These are phyloP conservation scores for Drosophila ezoana DNA, from an alignment of 2,888 invertebrate genomes.

Conservation along the genomic window DNA sequence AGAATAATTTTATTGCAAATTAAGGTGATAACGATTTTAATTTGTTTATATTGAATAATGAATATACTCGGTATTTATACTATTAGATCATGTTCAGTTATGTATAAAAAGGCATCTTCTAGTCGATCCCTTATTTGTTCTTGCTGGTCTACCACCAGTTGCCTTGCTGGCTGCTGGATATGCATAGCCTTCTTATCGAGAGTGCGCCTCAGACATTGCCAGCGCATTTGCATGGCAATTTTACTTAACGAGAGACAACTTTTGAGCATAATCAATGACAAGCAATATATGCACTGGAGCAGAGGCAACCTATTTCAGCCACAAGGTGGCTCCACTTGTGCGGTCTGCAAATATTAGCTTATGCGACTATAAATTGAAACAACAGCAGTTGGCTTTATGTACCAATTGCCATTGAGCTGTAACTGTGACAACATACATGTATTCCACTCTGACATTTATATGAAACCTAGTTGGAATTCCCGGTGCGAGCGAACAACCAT, in stretches of 20 bases:
- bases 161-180: conserved; percentile 27
- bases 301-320: conserved; percentile 16
- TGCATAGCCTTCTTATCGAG: conserved; percentile 38
- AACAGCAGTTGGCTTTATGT: conserved; percentile 42
- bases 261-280: conserved; percentile 63
- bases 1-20: no score
- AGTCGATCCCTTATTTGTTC: conserved; percentile 18
- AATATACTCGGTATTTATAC: background rate
- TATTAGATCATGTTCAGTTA: background rate
- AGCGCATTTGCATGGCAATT: conserved; percentile 73
- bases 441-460: conserved; percentile 14
- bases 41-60: no score
- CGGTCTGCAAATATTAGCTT: conserved; percentile 36
- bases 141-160: conserved; percentile 47
- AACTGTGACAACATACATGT: conserved; percentile 20
- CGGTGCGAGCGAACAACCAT: background rate
- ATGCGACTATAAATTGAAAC: conserved; percentile 46
- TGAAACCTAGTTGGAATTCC: background rate
- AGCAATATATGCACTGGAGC: conserved; percentile 26
- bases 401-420: conserved; percentile 26
- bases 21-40: no score
- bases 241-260: conserved; percentile 65
- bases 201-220: conserved; percentile 36
- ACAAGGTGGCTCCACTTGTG: conserved; percentile 27
- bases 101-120: conserved; percentile 1